Percentiles rank a stretch among this genome's conserved stretches.
These are phyloP conservation scores for Odiellus spinosus DNA, from an alignment of 2,888 invertebrate genomes.

Conservation along the genomic window DNA sequence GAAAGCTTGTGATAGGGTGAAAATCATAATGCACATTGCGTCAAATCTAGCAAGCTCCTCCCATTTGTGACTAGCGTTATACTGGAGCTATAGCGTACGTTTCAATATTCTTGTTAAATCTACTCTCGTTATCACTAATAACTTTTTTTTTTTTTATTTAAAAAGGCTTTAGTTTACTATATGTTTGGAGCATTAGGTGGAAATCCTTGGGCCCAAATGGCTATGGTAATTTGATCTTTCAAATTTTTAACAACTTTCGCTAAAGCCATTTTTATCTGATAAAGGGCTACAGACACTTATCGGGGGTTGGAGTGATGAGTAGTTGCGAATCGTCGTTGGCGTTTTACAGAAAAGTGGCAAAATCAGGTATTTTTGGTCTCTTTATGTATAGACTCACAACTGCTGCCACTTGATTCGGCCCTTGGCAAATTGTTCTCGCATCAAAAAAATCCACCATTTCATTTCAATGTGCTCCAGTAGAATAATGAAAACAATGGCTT, in stretches of 20 bases:
- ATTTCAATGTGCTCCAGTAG: no score
- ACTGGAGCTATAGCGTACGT: no score
- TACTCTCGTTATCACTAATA: background rate
- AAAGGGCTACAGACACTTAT: constrained; percentile 77
- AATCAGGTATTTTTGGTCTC: constrained; percentile 58
- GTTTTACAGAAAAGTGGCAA: constrained; percentile 77
- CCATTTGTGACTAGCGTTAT: no score
- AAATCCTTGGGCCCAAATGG: constrained; percentile 89
- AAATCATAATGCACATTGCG: no score
- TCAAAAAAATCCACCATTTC: no score
- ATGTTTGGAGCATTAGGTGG: constrained; percentile 80
- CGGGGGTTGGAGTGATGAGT: constrained; percentile 69
- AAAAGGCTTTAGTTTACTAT: constrained; percentile 62
- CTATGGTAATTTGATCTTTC: constrained; percentile 38
- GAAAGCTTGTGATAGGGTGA: no score
- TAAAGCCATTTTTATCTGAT: constrained; percentile 7
- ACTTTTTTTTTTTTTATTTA: background rate
- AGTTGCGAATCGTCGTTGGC: constrained; percentile 84
- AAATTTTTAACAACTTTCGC: constrained; percentile 1
- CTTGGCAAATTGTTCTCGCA: background rate
- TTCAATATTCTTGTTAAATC: background rate
- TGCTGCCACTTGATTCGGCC: background rate
- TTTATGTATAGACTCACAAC: background rate
- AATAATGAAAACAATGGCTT: no score
- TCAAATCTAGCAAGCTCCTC: no score